Percentiles rank a stretch among this genome's conserved stretches.
Evolutionary conservation across 2,888 invertebrate species (phyloP).

Genomic region (Falcaria lacertinaria): DNA sequence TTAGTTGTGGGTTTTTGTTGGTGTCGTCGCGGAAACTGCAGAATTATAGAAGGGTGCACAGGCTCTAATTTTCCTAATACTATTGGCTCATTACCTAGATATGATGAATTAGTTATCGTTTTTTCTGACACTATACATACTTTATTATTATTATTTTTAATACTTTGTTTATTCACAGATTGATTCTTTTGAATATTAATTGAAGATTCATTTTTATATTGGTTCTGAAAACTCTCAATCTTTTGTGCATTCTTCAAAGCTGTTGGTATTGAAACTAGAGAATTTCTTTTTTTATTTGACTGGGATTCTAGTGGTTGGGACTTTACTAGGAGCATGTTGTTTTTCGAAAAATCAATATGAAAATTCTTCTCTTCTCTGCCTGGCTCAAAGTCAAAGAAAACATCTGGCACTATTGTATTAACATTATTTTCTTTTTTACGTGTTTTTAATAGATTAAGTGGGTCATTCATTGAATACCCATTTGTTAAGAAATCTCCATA

Average conservation of each 20-base stretch:
- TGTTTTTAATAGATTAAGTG: slow-evolving; percentile 12
- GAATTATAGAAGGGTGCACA: slow-evolving; percentile 40
- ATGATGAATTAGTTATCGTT: slow-evolving; percentile 41
- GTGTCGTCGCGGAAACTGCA: slow-evolving; percentile 31
- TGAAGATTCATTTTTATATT: background rate
- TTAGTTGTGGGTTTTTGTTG: background rate
- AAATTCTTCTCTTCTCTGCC: background rate
- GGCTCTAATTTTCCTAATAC: slow-evolving; percentile 36
- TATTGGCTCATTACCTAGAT: slow-evolving; percentile 10
- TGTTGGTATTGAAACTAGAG: background rate
- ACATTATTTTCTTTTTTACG: background rate
- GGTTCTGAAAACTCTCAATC: background rate
- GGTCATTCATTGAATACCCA: slow-evolving; percentile 36
- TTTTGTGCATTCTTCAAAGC: background rate
- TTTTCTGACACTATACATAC: slow-evolving; percentile 59
- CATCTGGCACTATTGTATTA: background rate
- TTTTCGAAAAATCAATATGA: background rate
- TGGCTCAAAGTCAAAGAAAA: background rate
- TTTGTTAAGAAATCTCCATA: slow-evolving; percentile 67
- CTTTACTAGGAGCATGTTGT: background rate
- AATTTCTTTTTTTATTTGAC: background rate
- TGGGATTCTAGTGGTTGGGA: background rate
- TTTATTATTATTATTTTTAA: slow-evolving; percentile 23
- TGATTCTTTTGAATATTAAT: background rate
- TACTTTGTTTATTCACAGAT: background rate